Base-by-base conservation (phyloP, 1,140 invertebrate species). In the Ips typographus region DNA sequence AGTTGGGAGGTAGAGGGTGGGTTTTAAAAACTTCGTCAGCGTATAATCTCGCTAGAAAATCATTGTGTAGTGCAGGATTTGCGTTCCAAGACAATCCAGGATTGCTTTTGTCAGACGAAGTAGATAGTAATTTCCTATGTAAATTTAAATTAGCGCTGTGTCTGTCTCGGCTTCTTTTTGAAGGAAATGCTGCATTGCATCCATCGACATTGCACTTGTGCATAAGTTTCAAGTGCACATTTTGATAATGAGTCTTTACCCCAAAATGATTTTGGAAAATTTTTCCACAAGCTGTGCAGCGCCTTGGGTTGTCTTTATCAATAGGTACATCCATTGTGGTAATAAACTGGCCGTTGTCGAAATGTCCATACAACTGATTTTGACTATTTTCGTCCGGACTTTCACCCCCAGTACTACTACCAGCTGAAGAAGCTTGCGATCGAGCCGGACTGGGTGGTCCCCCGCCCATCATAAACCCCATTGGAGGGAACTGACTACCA, bases 121-220 rank as follows among this genome's bases (percentile, higher is more conserved):
- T 94, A 1, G 91, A 92, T 44, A 95, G 79, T 40, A 96, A 83
- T 80, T 96, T 96, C 64, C 92, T 85, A 77, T 98, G 96, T 8
- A 98, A 84, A 76, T 95, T 97, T 42, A 94, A 83, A 78, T 98
- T 98, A 1, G 94, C 89, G 75, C 93, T 95, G 80, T 98, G 96
- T 2, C 95, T 84, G 77, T 98, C 95, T 66, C 95, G 87, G 71
- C 92, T 95, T 57, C 94, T 83, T 79, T 95, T 98, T 1, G 95
- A 97, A n/a, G 94, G 94, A 78, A 98, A 98, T 0, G 94, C 91
- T 0, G 95, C 95, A 79, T 94, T 94, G 78, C 96, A 98, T n/a
- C 96, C 95, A 70, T 96, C 94, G 2, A 98, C 91, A 70, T 90
- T 95, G 82, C 96, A 98, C 76, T 93, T 94, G 81, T 98, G 95